Conservation (phyloP, 2,797 vertebrate genomes). For the Pogoniulus pusillus region DNA sequence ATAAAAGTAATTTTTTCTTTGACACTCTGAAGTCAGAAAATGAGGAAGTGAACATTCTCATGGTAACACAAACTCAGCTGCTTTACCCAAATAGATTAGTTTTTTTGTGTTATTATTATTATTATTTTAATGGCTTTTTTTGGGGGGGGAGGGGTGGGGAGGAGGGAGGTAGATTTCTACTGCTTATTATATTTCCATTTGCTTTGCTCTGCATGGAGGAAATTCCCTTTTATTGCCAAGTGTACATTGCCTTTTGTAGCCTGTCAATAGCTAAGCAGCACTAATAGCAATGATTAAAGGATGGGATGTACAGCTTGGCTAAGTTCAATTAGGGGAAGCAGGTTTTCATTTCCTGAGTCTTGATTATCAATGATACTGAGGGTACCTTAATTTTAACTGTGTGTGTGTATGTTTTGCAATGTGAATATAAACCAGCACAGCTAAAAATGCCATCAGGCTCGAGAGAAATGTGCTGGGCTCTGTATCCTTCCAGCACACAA, state of each 20-base stretch:
- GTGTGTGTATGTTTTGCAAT: conserved; percentile 37
- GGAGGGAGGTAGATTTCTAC: not conserved
- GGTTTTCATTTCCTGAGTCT: conserved; percentile 31
- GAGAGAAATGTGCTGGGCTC: not conserved
- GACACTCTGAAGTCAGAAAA: not conserved
- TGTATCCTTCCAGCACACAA: not conserved
- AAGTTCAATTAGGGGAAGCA: conserved; percentile 30
- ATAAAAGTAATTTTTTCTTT: not conserved
- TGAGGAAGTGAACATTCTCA: not conserved
- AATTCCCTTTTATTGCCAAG: not conserved
- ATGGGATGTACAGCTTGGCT: not conserved
- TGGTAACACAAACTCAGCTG: not conserved
- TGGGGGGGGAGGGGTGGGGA: too few species aligned
- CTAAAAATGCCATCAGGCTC: not conserved
- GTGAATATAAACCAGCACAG: conserved; percentile 8
- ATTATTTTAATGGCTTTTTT: too few species aligned
- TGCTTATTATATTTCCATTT: not conserved
- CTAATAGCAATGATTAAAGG: conserved; percentile 12
- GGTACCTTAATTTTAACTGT: conserved; percentile 29
- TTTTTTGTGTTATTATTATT: not conserved
- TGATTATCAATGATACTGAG: not conserved
- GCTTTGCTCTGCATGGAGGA: not conserved
- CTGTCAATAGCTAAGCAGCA: conserved; percentile 9
- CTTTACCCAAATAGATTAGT: not conserved
- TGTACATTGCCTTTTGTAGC: not conserved